Base-by-base conservation (phyloP, 2,797 vertebrate species). In the Meda fulgida region DNA sequence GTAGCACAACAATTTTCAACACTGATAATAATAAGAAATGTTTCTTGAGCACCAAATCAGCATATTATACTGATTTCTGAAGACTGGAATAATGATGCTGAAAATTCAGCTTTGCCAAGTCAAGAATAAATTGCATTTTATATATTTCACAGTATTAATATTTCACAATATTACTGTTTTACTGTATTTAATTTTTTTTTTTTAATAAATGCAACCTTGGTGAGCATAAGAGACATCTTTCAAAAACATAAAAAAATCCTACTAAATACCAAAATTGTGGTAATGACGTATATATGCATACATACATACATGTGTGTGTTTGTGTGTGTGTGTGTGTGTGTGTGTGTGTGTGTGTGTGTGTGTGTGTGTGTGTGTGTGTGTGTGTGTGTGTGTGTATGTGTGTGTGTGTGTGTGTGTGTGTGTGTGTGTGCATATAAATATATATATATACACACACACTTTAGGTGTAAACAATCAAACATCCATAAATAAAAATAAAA, bases 301-400 rank as follows among this genome's bases (percentile, higher is more conserved):
- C 1, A 40, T 10, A 40, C 2, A 10, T 40, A 10, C 0, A 9
- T 40, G 1, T 2, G 0, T 40, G 2, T 2, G 8, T 9, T 1
- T 2, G 38, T 40, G 7, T 2, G 38, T 40, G 38, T 40, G 8
- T 38, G 7, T 8, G 38, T 8, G 38, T 38, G 36, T 7, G 36
- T 38, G 36, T 38, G 36, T 38, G 36, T 38, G 36, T 36, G 34
- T 36, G 5, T 36, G 34, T 36, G 34, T 36, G 5, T n/a, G n/a
- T n/a, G n/a, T n/a, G n/a, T n/a, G n/a, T n/a, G n/a, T n/a, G n/a
- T 40, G 1, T 2, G 0, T 40, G 2, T 2, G 8, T 9, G 7
- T 2, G 38, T 40, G 7, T 2, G 38, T 40, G 38, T 40, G 8
- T 40, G 1, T 2, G 0, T 40, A 0, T 2, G 8, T 9, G 7